A percentile compares a stretch with the other conserved stretches of the same genome.
phyloP scores from a whole-genome alignment of 2,113 vertebrate species.

The Spheniscus mendiculus region DNA sequence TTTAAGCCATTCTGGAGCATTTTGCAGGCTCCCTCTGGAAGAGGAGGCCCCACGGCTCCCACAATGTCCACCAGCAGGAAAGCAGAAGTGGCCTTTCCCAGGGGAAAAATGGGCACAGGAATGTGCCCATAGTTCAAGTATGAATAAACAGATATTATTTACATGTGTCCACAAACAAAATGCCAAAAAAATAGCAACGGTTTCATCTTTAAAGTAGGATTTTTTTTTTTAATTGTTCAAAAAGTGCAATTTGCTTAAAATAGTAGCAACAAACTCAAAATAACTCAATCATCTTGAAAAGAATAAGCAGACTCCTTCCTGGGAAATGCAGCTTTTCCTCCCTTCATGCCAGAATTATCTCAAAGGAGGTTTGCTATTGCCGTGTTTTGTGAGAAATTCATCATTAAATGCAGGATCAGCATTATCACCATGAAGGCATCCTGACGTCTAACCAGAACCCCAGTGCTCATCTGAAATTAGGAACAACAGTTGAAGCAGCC shows the following conservation, averaged over 20 bases:
- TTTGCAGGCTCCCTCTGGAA: not conserved
- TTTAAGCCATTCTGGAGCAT: not conserved
- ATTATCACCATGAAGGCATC: not conserved
- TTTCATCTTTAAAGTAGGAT: not conserved
- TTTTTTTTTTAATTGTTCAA: not conserved
- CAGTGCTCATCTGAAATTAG: not conserved
- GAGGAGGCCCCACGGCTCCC: not conserved
- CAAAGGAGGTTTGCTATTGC: not conserved
- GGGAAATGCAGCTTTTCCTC: not conserved
- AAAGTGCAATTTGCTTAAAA: not conserved
- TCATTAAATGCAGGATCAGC: fast-evolving
- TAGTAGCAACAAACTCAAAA: not conserved
- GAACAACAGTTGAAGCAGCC: not conserved
- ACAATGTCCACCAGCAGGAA: not conserved
- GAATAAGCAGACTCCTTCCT: not conserved
- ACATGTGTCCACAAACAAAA: not conserved
- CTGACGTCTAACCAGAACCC: not conserved
- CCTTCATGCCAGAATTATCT: not conserved
- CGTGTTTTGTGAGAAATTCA: not conserved
- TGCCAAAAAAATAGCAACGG: not conserved
- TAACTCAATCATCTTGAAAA: not conserved
- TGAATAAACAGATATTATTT: not conserved
- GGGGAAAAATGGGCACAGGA: not conserved
- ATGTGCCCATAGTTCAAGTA: not conserved
- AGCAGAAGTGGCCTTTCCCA: not conserved